Conservation (phyloP, 30 jellyfish, hydroid and myxozoan species). For the Pelagia noctiluca region DNA sequence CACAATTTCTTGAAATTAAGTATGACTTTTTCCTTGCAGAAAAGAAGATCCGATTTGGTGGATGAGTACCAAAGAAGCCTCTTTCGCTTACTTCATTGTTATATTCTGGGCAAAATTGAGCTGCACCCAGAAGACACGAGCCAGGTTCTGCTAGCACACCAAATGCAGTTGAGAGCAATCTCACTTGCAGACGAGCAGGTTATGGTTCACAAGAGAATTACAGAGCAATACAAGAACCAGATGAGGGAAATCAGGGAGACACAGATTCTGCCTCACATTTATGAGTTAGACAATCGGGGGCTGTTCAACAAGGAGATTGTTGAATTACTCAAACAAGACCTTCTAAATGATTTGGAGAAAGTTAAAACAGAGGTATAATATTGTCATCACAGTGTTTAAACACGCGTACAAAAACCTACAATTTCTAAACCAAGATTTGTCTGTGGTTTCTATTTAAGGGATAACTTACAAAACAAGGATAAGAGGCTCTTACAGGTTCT, state of each 20-base stretch:
- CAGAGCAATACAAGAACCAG: conserved; percentile 66
- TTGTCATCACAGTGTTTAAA: no score
- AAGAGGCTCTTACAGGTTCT: no score
- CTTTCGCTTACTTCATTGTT: conserved; percentile 88
- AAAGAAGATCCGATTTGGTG: conserved; percentile 39
- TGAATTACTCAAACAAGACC: conserved; percentile 36
- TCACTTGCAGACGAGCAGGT: conserved; percentile 60
- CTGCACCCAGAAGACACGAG: conserved; percentile 78
- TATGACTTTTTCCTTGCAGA: conserved; percentile 29
- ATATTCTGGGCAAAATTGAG: conserved; percentile 70
- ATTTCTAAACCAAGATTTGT: no score
- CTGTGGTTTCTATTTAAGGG: no score
- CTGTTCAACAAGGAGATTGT: conserved; percentile 30
- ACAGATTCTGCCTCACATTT: conserved; percentile 67
- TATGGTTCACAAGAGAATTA: conserved; percentile 67
- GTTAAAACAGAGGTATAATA: conserved; percentile 69
- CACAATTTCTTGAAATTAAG: background rate
- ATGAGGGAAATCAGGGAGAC: conserved; percentile 77
- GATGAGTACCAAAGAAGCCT: conserved; percentile 73
- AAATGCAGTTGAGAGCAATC: conserved; percentile 68
- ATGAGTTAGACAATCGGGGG: conserved; percentile 26
- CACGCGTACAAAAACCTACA: no score
- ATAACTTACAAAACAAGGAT: no score
- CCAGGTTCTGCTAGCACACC: conserved; percentile 65
- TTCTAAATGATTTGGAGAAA: conserved; percentile 57